phyloP scores from a whole-genome alignment of 2,113 vertebrate species.

The Platichthys flesus region DNA sequence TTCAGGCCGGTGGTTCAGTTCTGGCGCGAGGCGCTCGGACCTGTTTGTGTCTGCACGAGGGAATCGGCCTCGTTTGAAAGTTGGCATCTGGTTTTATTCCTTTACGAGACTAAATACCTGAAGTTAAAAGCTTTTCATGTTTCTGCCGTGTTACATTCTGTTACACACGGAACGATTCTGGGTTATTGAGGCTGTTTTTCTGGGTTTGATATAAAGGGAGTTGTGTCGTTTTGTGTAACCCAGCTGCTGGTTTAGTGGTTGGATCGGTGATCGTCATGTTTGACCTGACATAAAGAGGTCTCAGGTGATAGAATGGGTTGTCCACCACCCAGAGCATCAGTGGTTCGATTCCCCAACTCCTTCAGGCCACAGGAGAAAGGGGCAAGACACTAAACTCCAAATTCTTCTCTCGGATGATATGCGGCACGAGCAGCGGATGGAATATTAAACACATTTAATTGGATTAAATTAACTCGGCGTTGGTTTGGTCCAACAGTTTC shows the following conservation, averaged over 20 bases:
- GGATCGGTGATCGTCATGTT: background rate
- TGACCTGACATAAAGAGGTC: background rate
- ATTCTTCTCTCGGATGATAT: background rate
- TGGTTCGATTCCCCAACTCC: too few relatives aligned
- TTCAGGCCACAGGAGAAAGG: too few relatives aligned
- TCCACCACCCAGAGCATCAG: background rate
- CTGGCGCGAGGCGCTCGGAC: slow-evolving; percentile 33
- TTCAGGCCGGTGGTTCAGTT: slow-evolving; percentile 41
- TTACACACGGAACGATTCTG: background rate
- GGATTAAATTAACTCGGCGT: too few relatives aligned
- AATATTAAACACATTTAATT: too few relatives aligned
- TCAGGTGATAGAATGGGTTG: background rate
- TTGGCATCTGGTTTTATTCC: slow-evolving; percentile 20
- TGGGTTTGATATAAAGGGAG: too few relatives aligned
- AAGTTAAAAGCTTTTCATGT: slow-evolving; percentile 2
- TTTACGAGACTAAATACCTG: slow-evolving; percentile 15
- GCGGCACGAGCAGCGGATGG: too few relatives aligned
- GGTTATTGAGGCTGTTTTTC: background rate
- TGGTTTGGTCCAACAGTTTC: too few relatives aligned
- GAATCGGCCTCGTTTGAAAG: slow-evolving; percentile 19
- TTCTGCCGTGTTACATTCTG: background rate
- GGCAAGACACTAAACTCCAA: background rate
- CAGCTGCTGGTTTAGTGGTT: background rate
- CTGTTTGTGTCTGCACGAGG: slow-evolving; percentile 7
- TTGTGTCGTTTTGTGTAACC: too few relatives aligned